Base-by-base conservation (phyloP, 2,113 vertebrate species). In the Butastur rufipennis region DNA sequence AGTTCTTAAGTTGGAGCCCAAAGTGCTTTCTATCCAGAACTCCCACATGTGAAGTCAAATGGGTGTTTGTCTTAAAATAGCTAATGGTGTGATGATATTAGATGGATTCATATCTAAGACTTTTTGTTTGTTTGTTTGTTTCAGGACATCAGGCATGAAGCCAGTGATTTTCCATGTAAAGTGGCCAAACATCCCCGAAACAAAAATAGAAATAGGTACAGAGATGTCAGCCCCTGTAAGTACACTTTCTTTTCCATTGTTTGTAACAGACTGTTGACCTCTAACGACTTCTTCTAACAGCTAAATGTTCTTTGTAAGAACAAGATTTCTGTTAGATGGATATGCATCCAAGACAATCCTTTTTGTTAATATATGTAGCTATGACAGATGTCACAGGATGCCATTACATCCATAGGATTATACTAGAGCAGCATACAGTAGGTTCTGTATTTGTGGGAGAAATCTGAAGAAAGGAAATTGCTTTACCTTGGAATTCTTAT, bases 201-300 rank as follows among this genome's bases (percentile, higher is more conserved):
- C 98, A 99, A 99, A 98, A 99, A 94, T 92, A 98, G 99, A 97
- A 99, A 99, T 97, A 99, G 99, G 97, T 99, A 99, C 98, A 98
- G 99, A 98, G 99, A 99, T 94, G 99, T 99, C 97, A 99, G 99
- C 94, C 99, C 99, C 66, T 99, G 99, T 99, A 97, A 99, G 99
- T 99, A 95, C 38, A 22, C 75, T 80, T 45, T 86, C 67, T 81
- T 93, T 48, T 71, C 77, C 34, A 22, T 88, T 92, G 78, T 86
- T 70, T 65, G 10, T 52, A 50, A 52, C 52, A 50, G 26, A 26
- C 70, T 67, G 7, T 55, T 93, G 80, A 78, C 75, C 66, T 97
- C 62, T 86, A 65, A 38, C 66, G 42, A 58, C 63, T 61, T 29
- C 43, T 29, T 67, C 23, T 63, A 34, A 27, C 65, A 63, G 21